A percentile compares a stretch with the other conserved stretches of the same genome.
Conservation (phyloP, 2,888 invertebrate species). For the Perizoma affinitatum region DNA sequence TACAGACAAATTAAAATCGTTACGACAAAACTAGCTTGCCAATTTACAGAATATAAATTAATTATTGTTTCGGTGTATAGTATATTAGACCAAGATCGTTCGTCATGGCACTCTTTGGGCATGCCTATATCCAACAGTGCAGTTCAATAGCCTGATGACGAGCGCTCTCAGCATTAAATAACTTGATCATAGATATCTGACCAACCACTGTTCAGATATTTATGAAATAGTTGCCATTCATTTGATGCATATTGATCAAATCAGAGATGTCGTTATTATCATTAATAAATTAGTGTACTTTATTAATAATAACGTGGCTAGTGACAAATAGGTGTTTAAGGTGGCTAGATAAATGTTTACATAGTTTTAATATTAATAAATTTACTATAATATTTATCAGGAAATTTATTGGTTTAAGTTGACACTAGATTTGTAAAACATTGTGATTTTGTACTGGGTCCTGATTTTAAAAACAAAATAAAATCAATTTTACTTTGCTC, state of each 20-base stretch:
- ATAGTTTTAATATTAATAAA: conserved; percentile 38
- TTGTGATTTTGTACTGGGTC: no score
- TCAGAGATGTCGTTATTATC: conserved; percentile 2
- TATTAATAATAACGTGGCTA: conserved; percentile 52
- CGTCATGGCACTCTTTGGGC: no score
- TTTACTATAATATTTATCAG: neutral
- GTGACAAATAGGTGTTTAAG: conserved; percentile 52
- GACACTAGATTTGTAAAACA: no score
- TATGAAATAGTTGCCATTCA: neutral
- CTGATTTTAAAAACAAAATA: no score
- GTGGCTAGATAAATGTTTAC: conserved; percentile 39
- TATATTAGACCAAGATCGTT: no score
- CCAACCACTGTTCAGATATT: conserved; percentile 10
- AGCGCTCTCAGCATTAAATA: no score
- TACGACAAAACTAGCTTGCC: conserved; percentile 13
- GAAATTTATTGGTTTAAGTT: no score
- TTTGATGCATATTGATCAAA: conserved; percentile 1
- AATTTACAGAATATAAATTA: neutral
- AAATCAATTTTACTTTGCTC: no score
- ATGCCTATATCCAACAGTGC: no score
- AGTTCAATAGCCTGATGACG: no score
- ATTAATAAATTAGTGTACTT: conserved; percentile 20
- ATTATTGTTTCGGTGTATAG: no score
- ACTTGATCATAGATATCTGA: conserved; percentile 2
- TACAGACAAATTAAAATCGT: conserved; percentile 7